These are phyloP conservation scores for Platichthys flesus DNA, from an alignment of 2,113 vertebrate genomes.

Conservation along the genomic window DNA sequence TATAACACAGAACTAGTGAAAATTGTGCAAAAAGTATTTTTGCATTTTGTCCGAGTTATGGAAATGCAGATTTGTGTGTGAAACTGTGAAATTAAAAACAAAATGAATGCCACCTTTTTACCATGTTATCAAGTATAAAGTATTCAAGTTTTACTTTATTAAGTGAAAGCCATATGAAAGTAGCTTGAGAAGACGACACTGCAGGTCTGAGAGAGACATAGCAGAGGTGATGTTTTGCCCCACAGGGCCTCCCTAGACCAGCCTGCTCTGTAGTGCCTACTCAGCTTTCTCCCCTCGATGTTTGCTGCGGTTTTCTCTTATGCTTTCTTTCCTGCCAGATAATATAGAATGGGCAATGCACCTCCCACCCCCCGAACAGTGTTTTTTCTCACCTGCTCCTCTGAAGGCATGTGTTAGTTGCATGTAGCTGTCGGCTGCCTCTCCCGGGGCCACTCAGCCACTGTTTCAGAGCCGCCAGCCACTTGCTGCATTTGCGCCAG, in stretches of 20 bases:
- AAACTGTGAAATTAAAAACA: neutral
- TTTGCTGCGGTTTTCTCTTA: slow-evolving; percentile 44
- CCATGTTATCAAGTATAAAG: neutral
- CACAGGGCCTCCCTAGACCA: slow-evolving; percentile 20
- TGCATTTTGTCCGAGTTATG: neutral
- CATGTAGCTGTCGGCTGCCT: slow-evolving; percentile 31
- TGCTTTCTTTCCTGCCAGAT: neutral
- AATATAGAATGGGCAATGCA: neutral
- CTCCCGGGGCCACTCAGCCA: slow-evolving; percentile 56
- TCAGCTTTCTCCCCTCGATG: slow-evolving; percentile 45
- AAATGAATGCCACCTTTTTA: no score
- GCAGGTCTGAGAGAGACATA: neutral
- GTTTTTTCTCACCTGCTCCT: slow-evolving; percentile 1
- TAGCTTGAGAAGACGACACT: neutral
- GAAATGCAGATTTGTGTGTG: neutral
- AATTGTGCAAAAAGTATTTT: no score
- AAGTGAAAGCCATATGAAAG: neutral
- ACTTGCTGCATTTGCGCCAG: slow-evolving; percentile 62
- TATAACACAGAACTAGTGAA: no score
- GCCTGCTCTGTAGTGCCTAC: slow-evolving; percentile 36
- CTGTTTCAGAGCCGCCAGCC: slow-evolving; percentile 59
- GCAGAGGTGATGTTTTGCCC: slow-evolving; percentile 35
- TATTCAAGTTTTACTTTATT: neutral
- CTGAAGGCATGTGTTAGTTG: slow-evolving; percentile 20
- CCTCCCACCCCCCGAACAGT: neutral